These are phyloP conservation scores for Tetropium fuscum DNA, from an alignment of 2,888 invertebrate species.

Conservation along the genomic window DNA sequence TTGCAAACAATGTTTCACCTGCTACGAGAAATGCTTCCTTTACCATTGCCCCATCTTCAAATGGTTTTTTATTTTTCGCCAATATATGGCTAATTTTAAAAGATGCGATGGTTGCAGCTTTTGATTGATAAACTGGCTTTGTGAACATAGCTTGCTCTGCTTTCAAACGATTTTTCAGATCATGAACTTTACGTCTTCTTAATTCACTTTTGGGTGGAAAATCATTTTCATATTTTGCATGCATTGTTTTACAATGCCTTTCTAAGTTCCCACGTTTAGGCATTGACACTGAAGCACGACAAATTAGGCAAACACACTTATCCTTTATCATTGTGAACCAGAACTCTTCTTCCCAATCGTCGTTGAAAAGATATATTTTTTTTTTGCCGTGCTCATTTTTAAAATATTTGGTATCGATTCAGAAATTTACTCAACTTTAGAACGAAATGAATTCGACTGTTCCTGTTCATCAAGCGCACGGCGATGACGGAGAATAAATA, in stretches of 20 bases:
- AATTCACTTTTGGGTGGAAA: constrained; percentile 12
- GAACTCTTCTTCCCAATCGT: too few species aligned
- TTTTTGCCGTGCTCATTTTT: too few species aligned
- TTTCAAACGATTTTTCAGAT: neutral
- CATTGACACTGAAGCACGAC: neutral
- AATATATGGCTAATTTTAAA: constrained; percentile 23
- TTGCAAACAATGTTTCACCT: constrained; percentile 10
- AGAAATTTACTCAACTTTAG: too few species aligned
- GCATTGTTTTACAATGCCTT: constrained; percentile 11
- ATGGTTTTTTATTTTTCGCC: too few species aligned
- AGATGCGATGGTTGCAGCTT: constrained; percentile 18
- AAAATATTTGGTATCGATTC: too few species aligned
- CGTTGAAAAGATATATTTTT: too few species aligned
- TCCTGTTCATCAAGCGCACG: too few species aligned
- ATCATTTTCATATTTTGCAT: constrained; percentile 8
- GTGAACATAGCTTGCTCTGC: constrained; percentile 16
- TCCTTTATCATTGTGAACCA: too few species aligned
- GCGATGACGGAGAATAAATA: too few species aligned
- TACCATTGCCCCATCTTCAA: too few species aligned
- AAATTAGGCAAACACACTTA: constrained; percentile 17
- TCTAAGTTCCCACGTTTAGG: constrained; percentile 16
- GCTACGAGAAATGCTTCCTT: constrained; percentile 21
- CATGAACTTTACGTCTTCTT: constrained; percentile 15
- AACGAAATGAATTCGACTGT: too few species aligned
- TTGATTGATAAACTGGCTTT: constrained; percentile 3